A percentile compares a stretch with the other conserved stretches of the same genome.
These are phyloP conservation scores for Doris montereyensis DNA, from an alignment of 2,888 invertebrate genomes.

Conservation along the genomic window DNA sequence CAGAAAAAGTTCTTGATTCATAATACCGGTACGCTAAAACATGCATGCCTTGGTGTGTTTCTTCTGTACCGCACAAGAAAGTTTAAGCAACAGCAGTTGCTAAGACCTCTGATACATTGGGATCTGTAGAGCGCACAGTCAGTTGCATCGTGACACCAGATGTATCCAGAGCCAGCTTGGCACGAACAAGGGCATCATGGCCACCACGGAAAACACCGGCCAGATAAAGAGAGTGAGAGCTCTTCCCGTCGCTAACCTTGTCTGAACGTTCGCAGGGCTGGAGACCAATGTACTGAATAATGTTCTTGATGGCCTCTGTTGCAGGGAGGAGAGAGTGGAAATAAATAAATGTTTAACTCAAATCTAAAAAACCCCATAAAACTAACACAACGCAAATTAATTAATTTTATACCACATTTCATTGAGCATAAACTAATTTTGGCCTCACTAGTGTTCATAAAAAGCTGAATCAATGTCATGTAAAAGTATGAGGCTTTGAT, in stretches of 20 bases:
- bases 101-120: constrained; percentile 90
- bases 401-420: no score
- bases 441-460: no score
- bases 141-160: constrained; percentile 89
- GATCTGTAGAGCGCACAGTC: constrained; percentile 88
- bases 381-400: no score
- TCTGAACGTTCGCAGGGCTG: constrained; percentile 89
- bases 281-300: constrained; percentile 86
- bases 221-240: constrained; percentile 85
- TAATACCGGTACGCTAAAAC: not conserved
- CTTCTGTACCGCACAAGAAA: not conserved
- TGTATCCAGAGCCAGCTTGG: constrained; percentile 87
- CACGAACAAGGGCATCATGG: constrained; percentile 88
- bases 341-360: no score
- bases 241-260: constrained; percentile 85
- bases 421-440: no score
- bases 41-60: not conserved
- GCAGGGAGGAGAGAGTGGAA: no score
- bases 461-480: no score
- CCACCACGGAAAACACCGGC: constrained; percentile 93
- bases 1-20: not conserved
- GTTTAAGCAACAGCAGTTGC: constrained; percentile 70
- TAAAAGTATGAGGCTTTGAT: no score
- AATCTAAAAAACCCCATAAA: no score
- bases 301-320: constrained; percentile 86